Base-by-base conservation (phyloP, 1,140 invertebrate species). In the Colletes latitarsis region DNA sequence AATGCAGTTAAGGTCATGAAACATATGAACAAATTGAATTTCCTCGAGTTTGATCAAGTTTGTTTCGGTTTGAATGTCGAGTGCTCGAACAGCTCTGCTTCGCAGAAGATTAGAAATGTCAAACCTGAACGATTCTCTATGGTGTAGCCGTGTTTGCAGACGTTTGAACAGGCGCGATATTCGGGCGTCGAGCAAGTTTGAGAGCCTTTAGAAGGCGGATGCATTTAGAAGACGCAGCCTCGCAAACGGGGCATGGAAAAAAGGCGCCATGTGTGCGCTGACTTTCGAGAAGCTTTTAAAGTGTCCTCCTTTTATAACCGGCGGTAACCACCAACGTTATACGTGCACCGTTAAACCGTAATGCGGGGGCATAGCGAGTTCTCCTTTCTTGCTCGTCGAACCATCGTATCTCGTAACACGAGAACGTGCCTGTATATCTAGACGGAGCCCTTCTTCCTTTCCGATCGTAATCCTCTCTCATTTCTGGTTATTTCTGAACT, bases 251-350 rank as follows among this genome's bases (percentile, higher is more conserved):
- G 17, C 21, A 14, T 55, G 55, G 12, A 71, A 71, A 81, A 19
- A 57, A 19, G 41, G 68, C 60, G 74, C 66, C 49, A 46, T 49
- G 69, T 64, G 58, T 52, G 53, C n/a, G 49, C 62, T 58, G 64
- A 86, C 81, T 81, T 83, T 81, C 43, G 73, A 78, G 73, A 57
- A 77, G 77, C 77, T 77, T 85, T 82, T 63, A 80, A 84, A 84
- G 83, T 69, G 83, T 76, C 62, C 55, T 46, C 60, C 75, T 79
- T 86, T 85, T 85, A 86, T 62, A 77, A 79, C 83, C 62, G 39
- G 69, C 62, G 82, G 53, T 85, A 85, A 85, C 81, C 64, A 64
- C 49, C 30, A 19, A 46, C 60, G 84, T 85, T 83, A 75, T 81
- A 75, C 52, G 77, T 77, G 81, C 15, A 19, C 57, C 64, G 81